Base-by-base conservation (phyloP, 2,113 vertebrate genomes). In the Tupaia chinensis region DNA sequence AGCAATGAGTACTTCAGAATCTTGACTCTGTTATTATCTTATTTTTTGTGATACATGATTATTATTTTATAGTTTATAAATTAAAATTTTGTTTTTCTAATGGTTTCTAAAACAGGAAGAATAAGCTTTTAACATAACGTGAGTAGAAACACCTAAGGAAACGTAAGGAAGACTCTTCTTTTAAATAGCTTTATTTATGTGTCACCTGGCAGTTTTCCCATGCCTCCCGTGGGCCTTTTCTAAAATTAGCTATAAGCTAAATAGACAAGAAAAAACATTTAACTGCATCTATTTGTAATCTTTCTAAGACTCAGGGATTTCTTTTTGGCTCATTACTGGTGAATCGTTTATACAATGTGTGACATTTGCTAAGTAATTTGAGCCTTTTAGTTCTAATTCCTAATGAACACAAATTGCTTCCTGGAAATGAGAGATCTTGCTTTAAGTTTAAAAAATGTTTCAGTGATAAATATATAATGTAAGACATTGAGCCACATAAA, bases 381-480 rank as follows among this genome's bases (percentile, higher is more conserved):
- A 94, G 56, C 9, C 25, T 65, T 80, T 84, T 88, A 69, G 16
- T 92, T 90, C 73, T 81, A 68, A 77, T 78, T 95, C 29, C 25
- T 73, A 73, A 72, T 23, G 56, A 95, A 70, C 15, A 83, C 25
- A 92, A 63, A 73, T 92, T 90, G 14, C 13, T 60, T 58, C 25
- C 22, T 89, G 32, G 3, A 63, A 86, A 86, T 66, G 69, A 86
- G 4, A 17, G 19, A 80, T 73, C 16, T 87, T 68, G 27, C 61
- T 94, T 89, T 73, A 88, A 83, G 74, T 90, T 94, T 87, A 70
- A 86, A n/a, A 73, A 74, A 25, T 60, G 7, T 79, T 87, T 94
- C 83, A 74, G 54, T 20, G 81, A 54, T 63, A 82, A 93, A 65
- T 29, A 44, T 22, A n/a, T 69, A 17, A 53, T 54, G 19, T 74